These are phyloP conservation scores for Heteromormyrus szaboi DNA, from an alignment of 2,797 vertebrate genomes.

Conservation along the genomic window DNA sequence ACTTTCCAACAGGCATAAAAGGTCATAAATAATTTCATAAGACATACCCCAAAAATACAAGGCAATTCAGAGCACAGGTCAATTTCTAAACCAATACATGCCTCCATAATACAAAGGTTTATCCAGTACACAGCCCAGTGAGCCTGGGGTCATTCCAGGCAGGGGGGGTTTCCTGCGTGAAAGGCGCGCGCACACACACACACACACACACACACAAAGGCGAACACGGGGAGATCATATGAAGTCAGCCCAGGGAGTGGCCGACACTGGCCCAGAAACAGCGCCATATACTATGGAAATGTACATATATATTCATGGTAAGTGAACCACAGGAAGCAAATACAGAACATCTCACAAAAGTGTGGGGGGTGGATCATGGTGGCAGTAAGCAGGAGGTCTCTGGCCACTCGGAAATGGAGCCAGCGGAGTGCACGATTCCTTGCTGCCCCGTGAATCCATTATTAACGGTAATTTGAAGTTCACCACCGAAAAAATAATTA, in stretches of 20 bases:
- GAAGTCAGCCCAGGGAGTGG: neutral
- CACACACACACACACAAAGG: neutral
- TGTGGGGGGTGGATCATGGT: neutral
- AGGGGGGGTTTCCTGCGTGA: neutral
- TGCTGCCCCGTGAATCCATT: conserved; percentile 11
- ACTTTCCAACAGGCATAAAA: neutral
- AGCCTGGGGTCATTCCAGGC: neutral
- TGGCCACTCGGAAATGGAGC: neutral
- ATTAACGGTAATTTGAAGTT: conserved; percentile 8
- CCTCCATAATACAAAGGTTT: neutral
- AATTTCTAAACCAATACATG: neutral
- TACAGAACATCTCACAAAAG: neutral
- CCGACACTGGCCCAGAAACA: neutral
- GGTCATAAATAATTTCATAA: neutral
- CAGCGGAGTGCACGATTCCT: neutral
- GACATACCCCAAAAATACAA: neutral
- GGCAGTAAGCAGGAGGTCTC: neutral
- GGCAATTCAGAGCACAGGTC: neutral
- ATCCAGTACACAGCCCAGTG: neutral
- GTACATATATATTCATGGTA: neutral
- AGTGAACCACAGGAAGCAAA: neutral
- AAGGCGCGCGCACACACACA: neutral
- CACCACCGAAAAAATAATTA: neutral
- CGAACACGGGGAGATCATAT: neutral
- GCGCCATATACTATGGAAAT: neutral